Evolutionary conservation across 2,888 invertebrate genomes (phyloP).

Genomic region (Agonum fuliginosum): DNA sequence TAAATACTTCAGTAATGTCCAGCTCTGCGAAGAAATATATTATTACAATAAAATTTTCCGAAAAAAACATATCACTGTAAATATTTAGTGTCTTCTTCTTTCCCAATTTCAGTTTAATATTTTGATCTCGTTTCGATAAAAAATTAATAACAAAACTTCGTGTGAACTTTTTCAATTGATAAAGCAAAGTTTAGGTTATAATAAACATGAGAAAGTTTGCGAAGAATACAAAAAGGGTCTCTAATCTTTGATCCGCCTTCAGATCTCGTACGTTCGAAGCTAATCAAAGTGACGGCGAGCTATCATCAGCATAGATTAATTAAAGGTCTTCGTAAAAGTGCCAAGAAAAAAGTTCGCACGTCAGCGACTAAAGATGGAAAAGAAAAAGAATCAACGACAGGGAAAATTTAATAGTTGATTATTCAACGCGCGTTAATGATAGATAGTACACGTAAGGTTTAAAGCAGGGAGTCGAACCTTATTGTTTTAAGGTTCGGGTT

Average conservation of each 20-base stretch:
- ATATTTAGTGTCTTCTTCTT: too few relatives aligned
- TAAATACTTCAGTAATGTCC: too few relatives aligned
- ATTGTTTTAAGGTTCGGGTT: too few relatives aligned
- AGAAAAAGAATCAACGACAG: too few relatives aligned
- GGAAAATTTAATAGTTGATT: too few relatives aligned
- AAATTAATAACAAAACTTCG: conserved; percentile 33
- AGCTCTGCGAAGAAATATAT: too few relatives aligned
- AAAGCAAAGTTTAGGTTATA: conserved; percentile 2
- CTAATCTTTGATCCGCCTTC: conserved; percentile 24
- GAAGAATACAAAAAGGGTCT: conserved; percentile 4
- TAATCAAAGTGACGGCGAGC: conserved; percentile 24
- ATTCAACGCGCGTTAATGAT: too few relatives aligned
- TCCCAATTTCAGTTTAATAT: not conserved
- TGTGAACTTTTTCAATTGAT: conserved; percentile 11
- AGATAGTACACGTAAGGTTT: too few relatives aligned
- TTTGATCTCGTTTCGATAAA: conserved; percentile 9
- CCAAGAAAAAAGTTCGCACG: not conserved
- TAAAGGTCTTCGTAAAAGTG: conserved; percentile 38
- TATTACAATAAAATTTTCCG: too few relatives aligned
- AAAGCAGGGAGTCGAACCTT: too few relatives aligned
- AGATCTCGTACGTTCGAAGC: conserved; percentile 16
- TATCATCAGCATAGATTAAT: conserved; percentile 45
- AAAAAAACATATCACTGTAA: too few relatives aligned
- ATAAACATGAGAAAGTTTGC: conserved; percentile 15
- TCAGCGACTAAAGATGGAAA: too few relatives aligned